Evolutionary conservation across 2,888 invertebrate species (phyloP), one percentile per base, ranked within the genome.

Genomic region (Lithophane leautieri): DNA sequence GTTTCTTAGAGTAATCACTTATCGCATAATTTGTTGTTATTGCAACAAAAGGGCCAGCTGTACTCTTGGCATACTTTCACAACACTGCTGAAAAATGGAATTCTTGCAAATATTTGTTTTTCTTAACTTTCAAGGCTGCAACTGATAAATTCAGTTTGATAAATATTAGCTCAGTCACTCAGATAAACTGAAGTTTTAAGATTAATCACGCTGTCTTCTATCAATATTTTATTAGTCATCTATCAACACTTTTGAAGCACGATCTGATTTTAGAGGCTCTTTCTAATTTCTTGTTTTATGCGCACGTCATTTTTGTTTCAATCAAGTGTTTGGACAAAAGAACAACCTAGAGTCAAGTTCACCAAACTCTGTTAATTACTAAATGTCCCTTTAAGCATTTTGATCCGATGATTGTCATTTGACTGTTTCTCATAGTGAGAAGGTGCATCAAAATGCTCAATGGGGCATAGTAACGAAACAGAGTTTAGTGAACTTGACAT

Each of bases 101-200:
- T 28, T 52, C 25, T 25, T n/a, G 19, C n/a, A 19, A 42, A 65
- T 50, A 50, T 50, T 76, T 34, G 34, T 12, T 60, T 66, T 76
- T 62, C 62, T n/a, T 25, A 77, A 54, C 16, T 50, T 22, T 42
- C 79, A 73, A 72, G 68, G 76, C 52, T 81, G 19, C 25, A 60
- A 54, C 58, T 68, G 54, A 68, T 74, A 80, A 70, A 70, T 56
- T 70, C 28, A 62, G 47, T 69, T 72, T 62, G 34, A 66, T 50
- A 71, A 76, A 80, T 70, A 72, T 71, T 81, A 63, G 78, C 77
- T 25, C 61, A 40, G 62, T 85, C 83, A 81, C 71, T 66, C 44
- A 73, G 79, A 82, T 80, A 83, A 81, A 73, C 71, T 52, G 65
- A 83, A 85, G 65, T 86, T 83, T 79, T 80, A 73, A 74, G 75